These are phyloP conservation scores for Campoletis sonorensis DNA, from an alignment of 1,140 invertebrate genomes.

Conservation along the genomic window DNA sequence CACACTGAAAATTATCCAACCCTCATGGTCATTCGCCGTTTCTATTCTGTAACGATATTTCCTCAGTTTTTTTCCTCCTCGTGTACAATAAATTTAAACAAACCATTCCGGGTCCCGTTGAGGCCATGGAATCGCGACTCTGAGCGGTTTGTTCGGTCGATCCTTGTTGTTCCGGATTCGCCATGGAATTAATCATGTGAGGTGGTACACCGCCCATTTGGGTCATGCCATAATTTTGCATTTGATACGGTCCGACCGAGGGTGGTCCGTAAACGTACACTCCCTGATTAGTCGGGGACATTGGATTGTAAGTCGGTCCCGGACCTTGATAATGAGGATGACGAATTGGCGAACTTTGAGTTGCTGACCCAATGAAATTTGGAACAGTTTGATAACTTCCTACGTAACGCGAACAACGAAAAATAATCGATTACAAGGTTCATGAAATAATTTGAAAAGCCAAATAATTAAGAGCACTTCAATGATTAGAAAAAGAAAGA, in stretches of 20 bases:
- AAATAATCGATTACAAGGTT: conserved; percentile 16
- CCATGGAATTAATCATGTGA: conserved; percentile 62
- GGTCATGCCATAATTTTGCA: conserved; percentile 62
- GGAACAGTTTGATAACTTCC: conserved; percentile 68
- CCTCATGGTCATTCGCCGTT: too few species aligned
- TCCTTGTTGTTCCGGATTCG: conserved; percentile 50
- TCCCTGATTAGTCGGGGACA: conserved; percentile 69
- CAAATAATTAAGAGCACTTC: too few species aligned
- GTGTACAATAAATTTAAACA: too few species aligned
- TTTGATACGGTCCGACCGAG: conserved; percentile 63
- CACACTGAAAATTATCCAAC: too few species aligned
- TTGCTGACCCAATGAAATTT: conserved; percentile 68
- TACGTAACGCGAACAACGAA: conserved; percentile 33
- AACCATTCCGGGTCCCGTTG: conserved; percentile 68
- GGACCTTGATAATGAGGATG: conserved; percentile 70
- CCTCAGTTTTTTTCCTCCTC: too few species aligned
- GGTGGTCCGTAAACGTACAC: conserved; percentile 68
- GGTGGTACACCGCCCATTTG: conserved; percentile 57
- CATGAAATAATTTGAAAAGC: too few species aligned
- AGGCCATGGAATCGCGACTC: conserved; percentile 52
- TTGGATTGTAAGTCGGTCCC: conserved; percentile 68
- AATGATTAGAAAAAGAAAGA: too few species aligned
- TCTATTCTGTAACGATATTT: too few species aligned
- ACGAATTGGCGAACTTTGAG: conserved; percentile 70
- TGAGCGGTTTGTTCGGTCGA: conserved; percentile 46